Evolutionary conservation across 2,888 invertebrate species (phyloP).

Genomic region (Crossocerus cetratus): DNA sequence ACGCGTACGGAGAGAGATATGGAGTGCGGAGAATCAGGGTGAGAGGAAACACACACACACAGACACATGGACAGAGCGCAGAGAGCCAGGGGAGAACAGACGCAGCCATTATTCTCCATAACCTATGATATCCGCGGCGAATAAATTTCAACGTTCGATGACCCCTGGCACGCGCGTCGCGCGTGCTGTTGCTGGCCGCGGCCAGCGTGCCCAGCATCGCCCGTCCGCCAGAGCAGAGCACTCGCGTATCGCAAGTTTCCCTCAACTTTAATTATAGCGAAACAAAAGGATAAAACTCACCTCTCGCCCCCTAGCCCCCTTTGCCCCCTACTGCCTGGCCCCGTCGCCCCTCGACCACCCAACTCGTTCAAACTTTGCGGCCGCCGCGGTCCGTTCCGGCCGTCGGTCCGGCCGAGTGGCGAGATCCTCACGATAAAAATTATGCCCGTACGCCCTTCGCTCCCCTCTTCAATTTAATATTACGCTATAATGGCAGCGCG

Average conservation of each 20-base stretch:
- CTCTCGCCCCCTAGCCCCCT: background rate
- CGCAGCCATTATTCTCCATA: constrained; percentile 13
- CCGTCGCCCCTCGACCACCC: background rate
- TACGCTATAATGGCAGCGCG: constrained; percentile 18
- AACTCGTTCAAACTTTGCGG: constrained; percentile 32
- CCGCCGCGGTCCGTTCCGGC: background rate
- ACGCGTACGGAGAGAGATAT: too few relatives aligned
- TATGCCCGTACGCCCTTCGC: constrained; percentile 18
- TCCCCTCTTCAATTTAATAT: constrained; percentile 28
- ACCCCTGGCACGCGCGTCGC: background rate
- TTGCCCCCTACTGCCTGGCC: background rate
- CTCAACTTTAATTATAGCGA: constrained; percentile 38
- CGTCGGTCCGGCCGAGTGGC: too few relatives aligned
- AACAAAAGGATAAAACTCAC: constrained; percentile 26
- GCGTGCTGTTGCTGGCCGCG: constrained; percentile 14
- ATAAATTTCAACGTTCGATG: constrained; percentile 27
- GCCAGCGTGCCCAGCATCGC: too few relatives aligned
- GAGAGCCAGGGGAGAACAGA: constrained; percentile 1
- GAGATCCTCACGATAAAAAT: constrained; percentile 20
- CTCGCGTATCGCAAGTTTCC: constrained; percentile 27
- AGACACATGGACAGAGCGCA: too few relatives aligned
- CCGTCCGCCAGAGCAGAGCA: too few relatives aligned
- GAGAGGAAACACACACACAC: constrained; percentile 9
- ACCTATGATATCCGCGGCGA: constrained; percentile 5
- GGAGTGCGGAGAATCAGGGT: too few relatives aligned